These are phyloP conservation scores for Propithecus deckenii DNA, from an alignment of 2,797 vertebrate species.

Conservation along the genomic window DNA sequence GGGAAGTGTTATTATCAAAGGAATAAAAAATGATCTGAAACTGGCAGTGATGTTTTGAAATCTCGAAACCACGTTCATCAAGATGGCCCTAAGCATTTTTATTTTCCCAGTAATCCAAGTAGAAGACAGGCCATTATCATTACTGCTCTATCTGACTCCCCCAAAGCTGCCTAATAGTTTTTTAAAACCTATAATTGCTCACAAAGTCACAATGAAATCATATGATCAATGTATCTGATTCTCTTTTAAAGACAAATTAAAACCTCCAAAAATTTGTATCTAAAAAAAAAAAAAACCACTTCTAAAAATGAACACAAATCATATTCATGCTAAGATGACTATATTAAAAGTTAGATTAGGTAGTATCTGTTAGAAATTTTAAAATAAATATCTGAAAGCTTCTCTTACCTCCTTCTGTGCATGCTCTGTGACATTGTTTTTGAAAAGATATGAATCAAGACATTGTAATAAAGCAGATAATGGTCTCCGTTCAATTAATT, in stretches of 20 bases:
- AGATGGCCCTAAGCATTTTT: conserved; percentile 24
- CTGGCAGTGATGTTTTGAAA: conserved; percentile 70
- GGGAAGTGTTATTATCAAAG: conserved; percentile 79
- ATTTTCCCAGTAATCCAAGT: conserved; percentile 45
- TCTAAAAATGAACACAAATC: conserved; percentile 83
- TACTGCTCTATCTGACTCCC: conserved; percentile 74
- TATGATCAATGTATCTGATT: conserved; percentile 47
- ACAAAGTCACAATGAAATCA: conserved; percentile 11
- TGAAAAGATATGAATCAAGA: conserved; percentile 95
- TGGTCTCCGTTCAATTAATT: conserved; percentile 78
- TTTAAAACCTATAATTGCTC: background rate
- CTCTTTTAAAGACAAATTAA: conserved; percentile 55
- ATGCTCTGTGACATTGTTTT: conserved; percentile 94
- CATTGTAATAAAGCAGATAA: conserved; percentile 84
- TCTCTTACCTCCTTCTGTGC: conserved; percentile 93
- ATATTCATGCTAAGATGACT: conserved; percentile 98
- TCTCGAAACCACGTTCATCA: conserved; percentile 57
- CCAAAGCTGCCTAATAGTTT: background rate
- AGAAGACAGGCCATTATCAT: conserved; percentile 48
- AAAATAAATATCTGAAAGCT: conserved; percentile 89
- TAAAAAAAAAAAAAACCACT: conserved; percentile 43
- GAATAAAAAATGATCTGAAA: conserved; percentile 80
- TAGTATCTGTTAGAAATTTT: conserved; percentile 84
- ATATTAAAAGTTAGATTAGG: conserved; percentile 92
- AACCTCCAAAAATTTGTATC: conserved; percentile 55